Percentiles rank a stretch among this genome's conserved stretches.
These are phyloP conservation scores for Peromyscus aztecus DNA, from an alignment of 2,797 vertebrate genomes.

Conservation along the genomic window DNA sequence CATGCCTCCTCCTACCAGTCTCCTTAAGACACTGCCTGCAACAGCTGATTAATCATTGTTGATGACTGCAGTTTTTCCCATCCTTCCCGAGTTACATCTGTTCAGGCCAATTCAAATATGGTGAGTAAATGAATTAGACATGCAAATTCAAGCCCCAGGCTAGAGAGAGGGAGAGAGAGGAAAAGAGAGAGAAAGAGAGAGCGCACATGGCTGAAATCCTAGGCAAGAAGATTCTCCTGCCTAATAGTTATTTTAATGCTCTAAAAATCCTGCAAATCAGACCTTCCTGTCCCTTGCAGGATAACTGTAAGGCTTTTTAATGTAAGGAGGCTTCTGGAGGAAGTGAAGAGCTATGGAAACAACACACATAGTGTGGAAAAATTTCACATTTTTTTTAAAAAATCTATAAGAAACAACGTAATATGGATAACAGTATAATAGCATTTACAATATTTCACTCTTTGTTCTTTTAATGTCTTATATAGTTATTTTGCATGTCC, in stretches of 20 bases:
- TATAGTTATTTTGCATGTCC: constrained; percentile 98
- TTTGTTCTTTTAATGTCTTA: constrained; percentile 98
- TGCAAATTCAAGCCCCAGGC: constrained; percentile 94
- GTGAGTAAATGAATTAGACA: constrained; percentile 94
- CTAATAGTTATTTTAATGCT: constrained; percentile 92
- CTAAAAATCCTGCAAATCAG: constrained; percentile 92
- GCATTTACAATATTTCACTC: constrained; percentile 99
- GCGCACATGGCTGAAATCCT: constrained; percentile 93
- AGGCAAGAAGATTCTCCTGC: constrained; percentile 92
- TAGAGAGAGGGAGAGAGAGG: constrained; percentile 86
- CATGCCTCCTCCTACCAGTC: constrained; percentile 92
- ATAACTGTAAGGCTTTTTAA: constrained; percentile 93
- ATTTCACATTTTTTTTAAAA: constrained; percentile 99
- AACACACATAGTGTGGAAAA: constrained; percentile 99
- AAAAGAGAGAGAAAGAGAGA: constrained; percentile 79
- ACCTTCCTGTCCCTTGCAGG: constrained; percentile 91
- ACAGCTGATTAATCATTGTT: constrained; percentile 94
- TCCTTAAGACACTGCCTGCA: constrained; percentile 93
- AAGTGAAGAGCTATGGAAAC: constrained; percentile 96
- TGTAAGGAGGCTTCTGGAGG: constrained; percentile 94
- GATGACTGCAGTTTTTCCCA: constrained; percentile 93
- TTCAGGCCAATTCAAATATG: constrained; percentile 94
- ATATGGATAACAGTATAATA: constrained; percentile 99
- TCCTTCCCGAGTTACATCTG: constrained; percentile 93
- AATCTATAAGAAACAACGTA: constrained; percentile 99